Conservation (phyloP, 2,888 invertebrate species). For the Trissolcus brochymenae region DNA sequence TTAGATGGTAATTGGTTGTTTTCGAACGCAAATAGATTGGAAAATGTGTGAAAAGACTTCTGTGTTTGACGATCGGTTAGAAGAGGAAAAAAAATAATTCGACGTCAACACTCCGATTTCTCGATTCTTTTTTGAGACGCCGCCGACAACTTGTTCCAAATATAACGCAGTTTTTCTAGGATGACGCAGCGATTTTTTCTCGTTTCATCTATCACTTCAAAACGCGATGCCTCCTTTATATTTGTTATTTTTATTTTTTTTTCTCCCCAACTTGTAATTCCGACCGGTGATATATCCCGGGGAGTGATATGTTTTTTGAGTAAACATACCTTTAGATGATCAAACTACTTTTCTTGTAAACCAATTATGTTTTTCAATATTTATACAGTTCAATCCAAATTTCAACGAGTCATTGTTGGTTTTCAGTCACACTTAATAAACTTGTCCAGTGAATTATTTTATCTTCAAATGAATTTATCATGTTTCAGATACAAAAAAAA, state of each 20-base stretch:
- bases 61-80: slow-evolving; percentile 6
- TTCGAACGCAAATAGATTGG: slow-evolving; percentile 10
- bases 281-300: slow-evolving; percentile 8
- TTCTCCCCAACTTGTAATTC: slow-evolving; percentile 9
- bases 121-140: slow-evolving; percentile 23
- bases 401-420: no score
- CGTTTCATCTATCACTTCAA: slow-evolving; percentile 31
- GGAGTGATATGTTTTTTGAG: slow-evolving; percentile 14
- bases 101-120: slow-evolving; percentile 34
- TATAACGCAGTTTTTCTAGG: slow-evolving; percentile 32
- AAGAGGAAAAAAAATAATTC: slow-evolving; percentile 16
- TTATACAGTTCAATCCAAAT: slow-evolving; percentile 1
- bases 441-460: no score
- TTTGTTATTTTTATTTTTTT: slow-evolving; percentile 29
- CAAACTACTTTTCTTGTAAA: neutral
- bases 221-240: slow-evolving; percentile 17
- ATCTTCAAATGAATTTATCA: no score
- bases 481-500: no score
- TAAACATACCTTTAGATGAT: slow-evolving; percentile 9
- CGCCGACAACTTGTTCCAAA: slow-evolving; percentile 36
- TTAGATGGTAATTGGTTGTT: slow-evolving; percentile 32
- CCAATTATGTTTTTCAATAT: neutral
- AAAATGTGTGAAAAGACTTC: slow-evolving; percentile 15
- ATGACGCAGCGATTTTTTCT: slow-evolving; percentile 31
- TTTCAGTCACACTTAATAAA: no score